Evolutionary conservation across 2,797 vertebrate species (phyloP).

Genomic region (Sebastes minor): DNA sequence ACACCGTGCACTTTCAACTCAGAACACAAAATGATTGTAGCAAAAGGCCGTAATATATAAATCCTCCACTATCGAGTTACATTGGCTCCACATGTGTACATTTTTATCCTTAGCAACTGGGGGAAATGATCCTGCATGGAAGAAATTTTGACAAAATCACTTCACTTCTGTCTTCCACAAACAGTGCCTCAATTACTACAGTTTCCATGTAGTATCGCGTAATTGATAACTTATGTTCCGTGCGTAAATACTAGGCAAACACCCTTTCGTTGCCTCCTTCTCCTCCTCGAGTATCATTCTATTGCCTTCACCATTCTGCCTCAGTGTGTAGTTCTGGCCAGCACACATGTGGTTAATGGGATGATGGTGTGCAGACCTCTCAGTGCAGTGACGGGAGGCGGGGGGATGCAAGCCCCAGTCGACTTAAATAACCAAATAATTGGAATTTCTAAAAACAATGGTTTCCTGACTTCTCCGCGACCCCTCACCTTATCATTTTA

Average conservation of each 20-base stretch:
- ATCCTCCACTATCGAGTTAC: slow-evolving; percentile 23
- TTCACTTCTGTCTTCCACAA: slow-evolving; percentile 31
- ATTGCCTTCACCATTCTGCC: slow-evolving; percentile 20
- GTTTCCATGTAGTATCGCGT: slow-evolving; percentile 51
- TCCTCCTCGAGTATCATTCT: slow-evolving; percentile 15
- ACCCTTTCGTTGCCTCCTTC: slow-evolving; percentile 37
- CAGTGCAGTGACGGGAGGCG: slow-evolving; percentile 9
- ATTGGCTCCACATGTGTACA: not conserved
- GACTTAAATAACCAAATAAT: slow-evolving; percentile 86
- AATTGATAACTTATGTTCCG: slow-evolving; percentile 66
- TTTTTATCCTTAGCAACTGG: slow-evolving; percentile 4
- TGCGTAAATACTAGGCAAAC: slow-evolving; percentile 40
- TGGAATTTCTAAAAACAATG: slow-evolving; percentile 85
- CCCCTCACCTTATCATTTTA: slow-evolving; percentile 80
- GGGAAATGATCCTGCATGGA: not conserved
- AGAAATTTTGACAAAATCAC: slow-evolving; percentile 36
- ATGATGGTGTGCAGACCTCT: slow-evolving; percentile 75
- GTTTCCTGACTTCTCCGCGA: slow-evolving; percentile 81
- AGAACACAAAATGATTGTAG: not conserved
- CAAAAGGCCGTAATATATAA: slow-evolving; percentile 18
- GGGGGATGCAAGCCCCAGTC: slow-evolving; percentile 43
- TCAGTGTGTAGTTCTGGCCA: slow-evolving; percentile 26
- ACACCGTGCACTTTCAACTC: not conserved
- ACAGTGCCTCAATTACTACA: slow-evolving; percentile 32
- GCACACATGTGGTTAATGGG: slow-evolving; percentile 79